Conservation (phyloP, 2,888 invertebrate species). For the Selenia dentaria region DNA sequence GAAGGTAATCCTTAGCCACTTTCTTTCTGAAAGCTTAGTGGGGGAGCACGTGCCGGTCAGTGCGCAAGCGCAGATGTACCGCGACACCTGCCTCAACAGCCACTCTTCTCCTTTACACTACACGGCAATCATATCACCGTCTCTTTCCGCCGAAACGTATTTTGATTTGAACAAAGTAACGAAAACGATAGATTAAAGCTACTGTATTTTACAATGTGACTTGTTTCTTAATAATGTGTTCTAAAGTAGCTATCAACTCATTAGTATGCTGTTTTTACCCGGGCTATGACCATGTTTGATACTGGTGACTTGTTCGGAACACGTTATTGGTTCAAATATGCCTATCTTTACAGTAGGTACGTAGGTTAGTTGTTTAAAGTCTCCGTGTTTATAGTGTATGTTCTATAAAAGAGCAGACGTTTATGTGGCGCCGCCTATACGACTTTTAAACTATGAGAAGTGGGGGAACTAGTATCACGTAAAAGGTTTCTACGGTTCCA, state of each 20-base stretch:
- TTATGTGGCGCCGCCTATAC: conserved; percentile 4
- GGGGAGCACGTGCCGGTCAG: conserved; percentile 75
- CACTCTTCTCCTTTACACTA: conserved; percentile 57
- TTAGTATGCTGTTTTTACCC: conserved; percentile 69
- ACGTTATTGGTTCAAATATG: conserved; percentile 28
- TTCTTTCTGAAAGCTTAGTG: conserved; percentile 53
- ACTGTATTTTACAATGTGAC: conserved; percentile 73
- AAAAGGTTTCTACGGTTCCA: neutral
- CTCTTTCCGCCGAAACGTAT: conserved; percentile 55
- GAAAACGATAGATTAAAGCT: conserved; percentile 59
- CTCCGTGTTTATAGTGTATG: conserved; percentile 46
- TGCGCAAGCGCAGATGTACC: conserved; percentile 77
- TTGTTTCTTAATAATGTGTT: conserved; percentile 73
- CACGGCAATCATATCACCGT: conserved; percentile 43
- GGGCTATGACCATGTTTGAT: conserved; percentile 64
- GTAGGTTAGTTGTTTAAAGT: conserved; percentile 49
- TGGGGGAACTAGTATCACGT: neutral
- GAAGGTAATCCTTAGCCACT: conserved; percentile 35
- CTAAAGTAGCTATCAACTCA: conserved; percentile 70
- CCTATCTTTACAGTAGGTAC: conserved; percentile 40
- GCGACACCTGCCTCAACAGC: conserved; percentile 74
- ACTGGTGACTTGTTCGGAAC: conserved; percentile 59
- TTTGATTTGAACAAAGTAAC: conserved; percentile 71
- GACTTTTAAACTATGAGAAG: neutral
- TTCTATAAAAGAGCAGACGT: conserved; percentile 29